Percentiles rank a stretch among this genome's conserved stretches.
Evolutionary conservation across 1,140 invertebrate genomes (phyloP).

Genomic region (Drosophila ironensis): DNA sequence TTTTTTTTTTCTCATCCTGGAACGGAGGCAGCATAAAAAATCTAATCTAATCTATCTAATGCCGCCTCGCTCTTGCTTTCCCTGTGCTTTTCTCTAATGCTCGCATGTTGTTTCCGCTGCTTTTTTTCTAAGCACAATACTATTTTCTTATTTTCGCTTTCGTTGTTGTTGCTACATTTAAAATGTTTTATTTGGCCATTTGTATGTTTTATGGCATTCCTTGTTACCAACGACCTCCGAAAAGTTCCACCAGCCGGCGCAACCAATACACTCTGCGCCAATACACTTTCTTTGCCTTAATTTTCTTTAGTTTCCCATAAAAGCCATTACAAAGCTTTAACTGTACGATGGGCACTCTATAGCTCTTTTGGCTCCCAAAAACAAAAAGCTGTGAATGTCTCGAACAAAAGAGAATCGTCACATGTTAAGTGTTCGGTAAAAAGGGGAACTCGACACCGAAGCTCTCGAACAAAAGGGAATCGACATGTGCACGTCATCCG

Average conservation of each 20-base stretch:
- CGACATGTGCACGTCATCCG: too few species aligned
- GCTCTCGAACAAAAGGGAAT: too few species aligned
- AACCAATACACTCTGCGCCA: neutral
- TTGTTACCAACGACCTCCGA: constrained; percentile 51
- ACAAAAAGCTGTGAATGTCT: too few species aligned
- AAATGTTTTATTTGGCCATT: constrained; percentile 81
- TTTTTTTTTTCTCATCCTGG: neutral
- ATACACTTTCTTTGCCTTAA: neutral
- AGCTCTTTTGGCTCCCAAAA: too few species aligned
- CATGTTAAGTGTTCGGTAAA: too few species aligned
- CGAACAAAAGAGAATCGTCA: too few species aligned
- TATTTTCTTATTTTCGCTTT: constrained; percentile 61
- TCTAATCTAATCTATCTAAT: constrained; percentile 66
- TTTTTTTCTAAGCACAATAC: constrained; percentile 65
- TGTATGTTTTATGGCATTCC: constrained; percentile 77
- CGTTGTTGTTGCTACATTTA: constrained; percentile 76
- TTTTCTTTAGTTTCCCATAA: neutral
- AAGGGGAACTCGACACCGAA: too few species aligned
- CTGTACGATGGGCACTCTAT: too few species aligned
- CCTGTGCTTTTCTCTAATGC: neutral
- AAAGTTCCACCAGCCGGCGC: neutral
- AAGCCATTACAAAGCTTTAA: too few species aligned
- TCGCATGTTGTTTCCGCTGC: constrained; percentile 3
- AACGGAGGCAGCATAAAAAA: constrained; percentile 53
- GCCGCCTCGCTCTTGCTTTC: constrained; percentile 1